Evolutionary conservation across 2,113 vertebrate species (phyloP), one percentile per base, ranked within the genome.

Genomic region (Trichechus manatus): DNA sequence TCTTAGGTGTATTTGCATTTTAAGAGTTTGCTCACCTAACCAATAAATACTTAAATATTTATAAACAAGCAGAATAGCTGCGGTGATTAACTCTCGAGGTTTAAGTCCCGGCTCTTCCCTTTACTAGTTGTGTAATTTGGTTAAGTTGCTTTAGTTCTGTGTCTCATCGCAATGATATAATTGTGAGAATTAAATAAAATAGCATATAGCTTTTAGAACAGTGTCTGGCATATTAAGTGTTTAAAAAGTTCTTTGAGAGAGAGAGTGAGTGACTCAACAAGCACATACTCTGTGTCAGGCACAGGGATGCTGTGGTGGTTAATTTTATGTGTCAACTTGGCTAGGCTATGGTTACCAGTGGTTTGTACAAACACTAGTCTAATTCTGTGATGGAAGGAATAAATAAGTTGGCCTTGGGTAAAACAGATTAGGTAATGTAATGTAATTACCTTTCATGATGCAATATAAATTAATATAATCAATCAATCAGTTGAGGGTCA

Each of bases 161-260:
- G 29, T 23, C 36, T 85, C 74, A 90, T 80, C 80, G 25, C 50
- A 80, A 72, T 23, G 90, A 53, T 31, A 42, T 25, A 61, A 72
- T 75, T 81, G 31, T 75, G 64, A 93, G 56, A 93, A 74, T 47
- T 44, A 47, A 91, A 86, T 81, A 59, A 87, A 93, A 86, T 66
- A 5, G 50, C 27, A 86, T 56, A 5, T 56, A 36, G 31, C 56
- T 90, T 36, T 90, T 81, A 29, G 5, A 86, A 23, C 4, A 79
- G 61, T 50, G 27, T 22, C 20, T 84, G 53, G 53, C 15, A 56
- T 11, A 56, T 17, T 23, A 39, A 86, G 36, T 50, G 42, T 31
- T 92, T 20, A 63, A 75, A 63, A 22, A 74, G 66, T 61, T 89
- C n/a, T 91, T 75, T 50, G 56, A 70, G 50, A 86, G 17, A 85